phyloP scores from a whole-genome alignment of 2,888 invertebrate species.

The Ophonus ardosiacus region DNA sequence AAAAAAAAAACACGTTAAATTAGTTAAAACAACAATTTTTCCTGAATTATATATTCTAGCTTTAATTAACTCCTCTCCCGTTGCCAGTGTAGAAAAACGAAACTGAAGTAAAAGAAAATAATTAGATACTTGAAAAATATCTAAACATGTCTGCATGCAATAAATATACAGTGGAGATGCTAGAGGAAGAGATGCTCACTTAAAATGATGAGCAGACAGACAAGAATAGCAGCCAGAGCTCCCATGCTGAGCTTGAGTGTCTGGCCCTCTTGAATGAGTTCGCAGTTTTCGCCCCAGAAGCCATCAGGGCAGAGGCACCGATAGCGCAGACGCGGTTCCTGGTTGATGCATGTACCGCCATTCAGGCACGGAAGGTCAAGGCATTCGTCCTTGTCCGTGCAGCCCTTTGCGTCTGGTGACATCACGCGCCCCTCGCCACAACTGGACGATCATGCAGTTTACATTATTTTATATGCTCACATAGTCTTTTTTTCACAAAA shows the following conservation, averaged over 20 bases:
- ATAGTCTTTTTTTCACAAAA: neutral
- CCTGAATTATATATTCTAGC: neutral
- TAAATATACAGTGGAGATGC: conserved; percentile 18
- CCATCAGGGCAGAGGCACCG: conserved; percentile 95
- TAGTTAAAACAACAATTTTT: too few relatives aligned
- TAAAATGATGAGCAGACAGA: conserved; percentile 97
- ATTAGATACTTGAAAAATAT: conserved; percentile 30
- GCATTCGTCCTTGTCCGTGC: conserved; percentile 97
- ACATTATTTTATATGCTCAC: conserved; percentile 17
- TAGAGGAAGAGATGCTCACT: conserved; percentile 83
- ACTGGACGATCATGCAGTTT: conserved; percentile 76
- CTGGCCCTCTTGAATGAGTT: conserved; percentile 95
- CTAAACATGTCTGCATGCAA: conserved; percentile 55
- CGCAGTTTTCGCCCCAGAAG: conserved; percentile 96
- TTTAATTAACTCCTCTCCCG: neutral
- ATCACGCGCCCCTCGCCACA: conserved; percentile 96
- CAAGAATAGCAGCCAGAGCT: conserved; percentile 97
- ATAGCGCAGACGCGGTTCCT: conserved; percentile 90
- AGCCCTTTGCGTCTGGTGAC: conserved; percentile 90
- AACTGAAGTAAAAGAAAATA: conserved; percentile 46
- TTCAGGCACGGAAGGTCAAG: conserved; percentile 95
- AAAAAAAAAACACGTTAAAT: too few relatives aligned
- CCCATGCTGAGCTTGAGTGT: conserved; percentile 97
- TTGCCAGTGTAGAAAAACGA: neutral
- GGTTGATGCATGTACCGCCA: conserved; percentile 94